Evolutionary conservation across 2,113 vertebrate genomes (phyloP).

Genomic region (Machaerirhynchus nigripectus): DNA sequence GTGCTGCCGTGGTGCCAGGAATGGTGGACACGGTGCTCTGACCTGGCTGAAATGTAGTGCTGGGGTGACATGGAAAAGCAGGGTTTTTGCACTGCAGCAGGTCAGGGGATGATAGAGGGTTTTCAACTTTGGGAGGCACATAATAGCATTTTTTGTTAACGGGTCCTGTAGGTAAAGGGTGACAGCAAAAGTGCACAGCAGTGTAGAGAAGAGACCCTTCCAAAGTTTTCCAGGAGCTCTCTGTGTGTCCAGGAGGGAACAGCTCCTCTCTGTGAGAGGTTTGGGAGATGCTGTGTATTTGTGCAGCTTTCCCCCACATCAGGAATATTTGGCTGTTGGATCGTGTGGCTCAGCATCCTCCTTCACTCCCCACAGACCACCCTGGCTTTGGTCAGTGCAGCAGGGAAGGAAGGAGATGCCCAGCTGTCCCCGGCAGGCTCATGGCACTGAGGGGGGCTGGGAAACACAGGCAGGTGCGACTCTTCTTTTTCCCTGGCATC

Average conservation of each 20-base stretch:
- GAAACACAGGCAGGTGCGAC: slow-evolving; percentile 13
- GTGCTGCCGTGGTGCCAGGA: neutral
- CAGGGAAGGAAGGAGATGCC: neutral
- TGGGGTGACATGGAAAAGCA: neutral
- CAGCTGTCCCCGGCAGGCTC: neutral
- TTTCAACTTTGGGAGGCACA: neutral
- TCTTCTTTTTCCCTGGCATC: slow-evolving; percentile 28
- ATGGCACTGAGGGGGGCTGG: neutral
- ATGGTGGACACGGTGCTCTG: neutral
- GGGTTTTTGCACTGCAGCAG: neutral
- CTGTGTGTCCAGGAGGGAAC: neutral
- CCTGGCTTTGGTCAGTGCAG: neutral
- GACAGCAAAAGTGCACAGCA: neutral
- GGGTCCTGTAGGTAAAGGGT: neutral
- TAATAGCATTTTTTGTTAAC: neutral
- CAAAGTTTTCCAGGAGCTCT: neutral
- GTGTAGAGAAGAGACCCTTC: neutral
- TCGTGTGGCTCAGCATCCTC: neutral
- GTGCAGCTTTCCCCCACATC: neutral
- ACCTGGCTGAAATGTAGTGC: neutral
- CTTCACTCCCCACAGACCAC: neutral
- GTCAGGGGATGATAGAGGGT: neutral
- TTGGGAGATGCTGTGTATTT: neutral
- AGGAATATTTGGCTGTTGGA: neutral
- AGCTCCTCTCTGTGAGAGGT: neutral